Evolutionary conservation across 2,888 invertebrate species (phyloP).

Genomic region (Nezara viridula): DNA sequence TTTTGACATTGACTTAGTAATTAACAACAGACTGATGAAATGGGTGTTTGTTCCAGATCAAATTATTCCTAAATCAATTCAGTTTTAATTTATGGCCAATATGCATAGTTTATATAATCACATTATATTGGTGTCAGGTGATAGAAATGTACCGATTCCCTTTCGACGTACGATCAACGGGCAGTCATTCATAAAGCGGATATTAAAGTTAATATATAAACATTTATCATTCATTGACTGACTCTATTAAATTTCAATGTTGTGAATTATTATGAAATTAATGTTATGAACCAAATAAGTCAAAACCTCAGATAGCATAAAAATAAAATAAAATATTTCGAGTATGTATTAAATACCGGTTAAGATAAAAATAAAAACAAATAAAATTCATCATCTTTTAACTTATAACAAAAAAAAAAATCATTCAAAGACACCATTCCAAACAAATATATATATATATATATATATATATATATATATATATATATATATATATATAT

Average conservation of each 20-base stretch:
- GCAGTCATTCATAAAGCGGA: neutral
- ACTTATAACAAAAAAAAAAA: too few relatives aligned
- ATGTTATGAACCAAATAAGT: neutral
- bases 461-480: too few relatives aligned
- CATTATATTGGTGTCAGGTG: neutral
- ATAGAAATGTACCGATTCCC: neutral
- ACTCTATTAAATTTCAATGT: neutral
- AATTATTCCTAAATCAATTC: neutral
- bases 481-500: too few relatives aligned
- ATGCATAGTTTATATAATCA: neutral
- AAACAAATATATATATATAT: too few relatives aligned
- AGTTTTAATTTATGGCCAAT: slow-evolving; percentile 1
- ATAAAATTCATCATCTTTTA: too few relatives aligned
- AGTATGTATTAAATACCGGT: too few relatives aligned
- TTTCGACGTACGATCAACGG: neutral
- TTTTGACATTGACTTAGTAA: slow-evolving; percentile 9
- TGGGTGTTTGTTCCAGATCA: neutral
- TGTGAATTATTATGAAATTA: neutral
- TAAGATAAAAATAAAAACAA: too few relatives aligned
- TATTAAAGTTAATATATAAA: neutral
- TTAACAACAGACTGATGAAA: neutral
- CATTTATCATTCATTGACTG: neutral
- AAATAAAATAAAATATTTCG: too few relatives aligned
- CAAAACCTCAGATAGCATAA: too few relatives aligned
- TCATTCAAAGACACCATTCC: too few relatives aligned